A percentile compares a stretch with the other conserved stretches of the same genome.
Evolutionary conservation across 1,140 invertebrate species (phyloP).

Genomic region (Drosophila busckii): DNA sequence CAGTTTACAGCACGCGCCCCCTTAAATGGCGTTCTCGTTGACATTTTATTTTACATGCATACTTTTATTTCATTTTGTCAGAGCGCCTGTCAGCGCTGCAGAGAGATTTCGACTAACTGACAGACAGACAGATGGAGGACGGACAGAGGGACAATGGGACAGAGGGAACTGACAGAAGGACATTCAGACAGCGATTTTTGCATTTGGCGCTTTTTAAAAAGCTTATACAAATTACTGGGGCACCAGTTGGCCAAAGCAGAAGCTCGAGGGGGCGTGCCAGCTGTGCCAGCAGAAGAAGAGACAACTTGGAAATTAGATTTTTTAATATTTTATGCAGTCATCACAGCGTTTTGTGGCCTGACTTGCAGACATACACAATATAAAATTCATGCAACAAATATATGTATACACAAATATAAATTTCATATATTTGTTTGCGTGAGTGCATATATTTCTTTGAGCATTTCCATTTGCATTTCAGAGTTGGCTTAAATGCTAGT

Average conservation of each 20-base stretch:
- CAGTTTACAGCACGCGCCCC: constrained; percentile 46
- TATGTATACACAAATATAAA: background rate
- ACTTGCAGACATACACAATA: constrained; percentile 50
- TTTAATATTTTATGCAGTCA: constrained; percentile 68
- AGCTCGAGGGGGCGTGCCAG: constrained; percentile 29
- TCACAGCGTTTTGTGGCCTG: constrained; percentile 54
- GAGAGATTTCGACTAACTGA: constrained; percentile 53
- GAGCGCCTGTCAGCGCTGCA: constrained; percentile 46
- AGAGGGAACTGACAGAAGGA: constrained; percentile 10
- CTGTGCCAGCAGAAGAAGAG: constrained; percentile 19
- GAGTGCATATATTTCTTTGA: constrained; percentile 31
- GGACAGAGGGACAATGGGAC: constrained; percentile 2
- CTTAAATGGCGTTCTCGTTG: constrained; percentile 58
- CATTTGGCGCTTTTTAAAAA: constrained; percentile 56
- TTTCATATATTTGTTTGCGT: background rate
- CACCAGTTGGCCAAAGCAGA: constrained; percentile 9
- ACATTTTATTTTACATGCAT: constrained; percentile 63
- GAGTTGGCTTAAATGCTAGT: constrained; percentile 59
- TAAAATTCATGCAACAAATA: constrained; percentile 57
- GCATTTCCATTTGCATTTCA: constrained; percentile 44
- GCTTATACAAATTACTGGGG: constrained; percentile 64
- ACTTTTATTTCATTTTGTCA: constrained; percentile 58
- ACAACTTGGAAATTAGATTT: constrained; percentile 67
- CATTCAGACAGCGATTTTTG: constrained; percentile 65
- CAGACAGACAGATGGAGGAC: constrained; percentile 22